Base-by-base conservation (phyloP, 2,888 invertebrate genomes). In the Nasonia oneida region DNA sequence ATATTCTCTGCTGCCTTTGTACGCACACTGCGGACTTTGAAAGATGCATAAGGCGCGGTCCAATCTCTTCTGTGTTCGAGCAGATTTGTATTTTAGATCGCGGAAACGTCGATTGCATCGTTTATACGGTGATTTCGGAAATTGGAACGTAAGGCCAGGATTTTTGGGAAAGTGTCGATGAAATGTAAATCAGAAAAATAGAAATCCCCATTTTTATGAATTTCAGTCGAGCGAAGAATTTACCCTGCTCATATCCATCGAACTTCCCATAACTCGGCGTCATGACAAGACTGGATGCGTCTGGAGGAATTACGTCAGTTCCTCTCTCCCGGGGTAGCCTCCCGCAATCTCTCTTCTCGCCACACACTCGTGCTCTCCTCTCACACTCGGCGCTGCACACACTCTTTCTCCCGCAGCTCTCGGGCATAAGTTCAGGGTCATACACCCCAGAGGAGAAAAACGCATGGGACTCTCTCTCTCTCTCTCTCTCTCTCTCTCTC, bases 401-500 rank as follows among this genome's bases (percentile, higher is more conserved):
- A 67, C 70, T 39, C 39, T 53, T 23, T 39, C 50, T 53, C 70
- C 29, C 47, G 33, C 73, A 73, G 75, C 39, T 50, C 42, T 74
- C 77, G 61, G 61, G 79, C 81, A 76, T 73, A 76, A 81, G 87
- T 87, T 85, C 86, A 84, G 85, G 82, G 86, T 86, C 85, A 79
- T 82, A 61, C 82, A 85, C 85, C 81, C 71, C 84, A 50, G 78
- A 83, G 83, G 77, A 83, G 83, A 83, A 61, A 77, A 83, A 83
- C 78, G 77, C 77, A 83, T 47, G 77, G 71, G 77, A 78, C 83
- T 83, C 77, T 64, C 47, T 76, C 75, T 67, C 86, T 76, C 71
- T 78, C 37, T 83, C 74, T 75, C 74, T 75, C 33, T 75, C 33
- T 75, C 74, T 23, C 47, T 23, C 78, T 83, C 77, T 64, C 47